phyloP scores from a whole-genome alignment of 2,888 invertebrate genomes.

The Napeogenes sylphis region DNA sequence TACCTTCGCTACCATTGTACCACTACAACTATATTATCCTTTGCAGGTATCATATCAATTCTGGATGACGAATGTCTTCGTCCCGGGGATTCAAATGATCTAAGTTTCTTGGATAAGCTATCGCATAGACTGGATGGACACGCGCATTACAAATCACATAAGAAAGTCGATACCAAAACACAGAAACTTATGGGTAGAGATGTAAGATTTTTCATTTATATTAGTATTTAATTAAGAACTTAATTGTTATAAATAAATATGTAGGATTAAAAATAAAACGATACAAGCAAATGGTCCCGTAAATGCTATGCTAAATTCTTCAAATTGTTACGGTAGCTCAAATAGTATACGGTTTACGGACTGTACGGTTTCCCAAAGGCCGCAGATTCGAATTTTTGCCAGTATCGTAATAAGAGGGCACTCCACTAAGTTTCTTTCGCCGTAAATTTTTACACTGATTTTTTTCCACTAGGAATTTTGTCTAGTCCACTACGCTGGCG shows the following conservation, averaged over 20 bases:
- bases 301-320: too few species aligned
- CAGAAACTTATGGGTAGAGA: conserved; percentile 91
- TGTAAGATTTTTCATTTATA: conserved; percentile 65
- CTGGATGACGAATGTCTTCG: conserved; percentile 95
- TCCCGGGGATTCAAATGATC: conserved; percentile 91
- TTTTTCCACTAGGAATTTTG: conserved; percentile 87
- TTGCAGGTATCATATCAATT: conserved; percentile 85
- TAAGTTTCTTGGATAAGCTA: conserved; percentile 89
- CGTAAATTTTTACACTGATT: background rate
- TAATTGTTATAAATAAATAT: background rate
- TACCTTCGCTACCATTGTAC: too few species aligned
- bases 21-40: too few species aligned
- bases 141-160: conserved; percentile 89
- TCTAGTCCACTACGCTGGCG: conserved; percentile 93
- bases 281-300: too few species aligned
- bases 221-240: background rate
- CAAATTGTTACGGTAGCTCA: too few species aligned
- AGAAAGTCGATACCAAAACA: conserved; percentile 85
- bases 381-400: too few species aligned
- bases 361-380: too few species aligned
- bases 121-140: conserved; percentile 85
- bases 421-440: too few species aligned
- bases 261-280: background rate
- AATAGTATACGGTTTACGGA: background rate
- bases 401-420: too few species aligned